phyloP scores from a whole-genome alignment of 2,113 vertebrate species.

The Rhynchopsitta pachyrhyncha region DNA sequence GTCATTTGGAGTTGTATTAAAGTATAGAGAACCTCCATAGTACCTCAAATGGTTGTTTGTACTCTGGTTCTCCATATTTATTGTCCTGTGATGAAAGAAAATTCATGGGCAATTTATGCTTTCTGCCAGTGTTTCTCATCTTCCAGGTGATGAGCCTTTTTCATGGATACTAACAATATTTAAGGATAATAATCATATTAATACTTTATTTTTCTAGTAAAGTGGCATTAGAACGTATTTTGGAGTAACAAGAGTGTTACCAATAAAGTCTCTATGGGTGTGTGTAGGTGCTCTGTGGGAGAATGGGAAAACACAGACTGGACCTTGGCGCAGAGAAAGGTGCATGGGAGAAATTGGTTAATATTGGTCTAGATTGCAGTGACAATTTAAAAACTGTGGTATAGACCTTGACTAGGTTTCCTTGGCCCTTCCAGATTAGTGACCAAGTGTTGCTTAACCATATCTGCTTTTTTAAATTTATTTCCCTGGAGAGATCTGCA shows the following conservation, averaged over 20 bases:
- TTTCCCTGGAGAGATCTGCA: neutral
- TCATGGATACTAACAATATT: neutral
- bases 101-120: neutral
- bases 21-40: neutral
- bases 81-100: neutral
- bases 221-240: neutral
- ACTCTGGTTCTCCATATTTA: neutral
- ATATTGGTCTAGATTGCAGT: neutral
- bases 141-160: neutral
- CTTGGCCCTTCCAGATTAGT: neutral
- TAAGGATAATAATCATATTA: neutral
- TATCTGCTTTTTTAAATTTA: neutral
- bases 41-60: neutral
- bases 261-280: accelerated
- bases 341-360: neutral
- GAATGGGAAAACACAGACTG: neutral
- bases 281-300: neutral
- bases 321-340: accelerated
- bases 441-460: neutral
- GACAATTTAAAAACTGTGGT: neutral
- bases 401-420: neutral
- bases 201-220: neutral
- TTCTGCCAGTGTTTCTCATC: neutral
- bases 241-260: neutral
- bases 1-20: neutral